Evolutionary conservation across 1,140 invertebrate genomes (phyloP), one percentile per base, ranked within the genome.

Genomic region (Cydia splendana): DNA sequence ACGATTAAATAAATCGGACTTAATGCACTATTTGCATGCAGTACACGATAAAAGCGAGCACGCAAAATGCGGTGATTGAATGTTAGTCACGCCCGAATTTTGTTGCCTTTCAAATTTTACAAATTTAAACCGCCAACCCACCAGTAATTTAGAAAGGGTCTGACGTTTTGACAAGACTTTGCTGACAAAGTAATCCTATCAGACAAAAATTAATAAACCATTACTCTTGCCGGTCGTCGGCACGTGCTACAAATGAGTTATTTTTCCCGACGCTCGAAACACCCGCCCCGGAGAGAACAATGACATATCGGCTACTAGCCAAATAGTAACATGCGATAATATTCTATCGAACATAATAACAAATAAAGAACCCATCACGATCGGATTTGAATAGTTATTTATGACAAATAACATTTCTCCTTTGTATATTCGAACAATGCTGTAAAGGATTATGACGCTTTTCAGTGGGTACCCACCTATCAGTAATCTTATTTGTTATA

Each of bases 201-300:
- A n/a, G 67, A 71, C 67, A 38, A 71, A 71, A 71, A 71, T 71
- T 71, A 71, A 71, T 71, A 71, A 71, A 71, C n/a, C 45, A 57
- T 48, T 57, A 65, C 51, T 75, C 57, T 62, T 57, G 30, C 9
- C 57, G 5, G 76, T 80, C 76, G 76, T 77, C 69, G 76, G 62
- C 77, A 77, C 62, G 79, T 78, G 77, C 78, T 77, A 48, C 77
- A 77, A 75, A 80, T 82, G 78, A 78, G 79, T 80, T 80, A 80
- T 82, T 79, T 79, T 80, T 77, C n/a, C 78, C 75, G 75, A 76
- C 74, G 69, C 74, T 51, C 76, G 76, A 76, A 77, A 80, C 80
- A 78, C 51, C 76, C 13, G 51, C 76, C 76, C 74, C 20, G 57
- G 57, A 20, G 57, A 24, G 7, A 62, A 62, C 57, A 62, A 62